phyloP scores from a whole-genome alignment of 2,797 vertebrate species.

The Bovichtus diacanthus region DNA sequence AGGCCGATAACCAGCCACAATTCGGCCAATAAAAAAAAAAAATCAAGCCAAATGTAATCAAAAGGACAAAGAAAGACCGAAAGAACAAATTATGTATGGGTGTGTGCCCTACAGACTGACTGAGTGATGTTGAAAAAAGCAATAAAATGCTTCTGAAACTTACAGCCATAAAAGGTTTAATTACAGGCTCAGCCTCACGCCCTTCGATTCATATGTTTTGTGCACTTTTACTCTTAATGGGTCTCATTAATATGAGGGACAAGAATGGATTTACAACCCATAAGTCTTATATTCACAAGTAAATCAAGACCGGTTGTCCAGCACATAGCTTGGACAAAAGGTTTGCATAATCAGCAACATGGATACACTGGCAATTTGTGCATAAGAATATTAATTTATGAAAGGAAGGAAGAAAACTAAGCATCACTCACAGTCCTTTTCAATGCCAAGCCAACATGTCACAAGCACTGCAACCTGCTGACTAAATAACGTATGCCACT shows the following conservation, averaged over 20 bases:
- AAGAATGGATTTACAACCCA: conserved; percentile 8
- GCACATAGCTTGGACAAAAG: background rate
- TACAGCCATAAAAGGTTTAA: conserved; percentile 52
- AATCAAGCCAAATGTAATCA: background rate
- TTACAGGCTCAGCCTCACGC: conserved; percentile 10
- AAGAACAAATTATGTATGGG: background rate
- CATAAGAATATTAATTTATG: background rate
- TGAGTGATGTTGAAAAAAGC: conserved; percentile 29
- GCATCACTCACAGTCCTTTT: background rate
- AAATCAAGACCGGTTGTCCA: background rate
- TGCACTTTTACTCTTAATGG: conserved; percentile 10
- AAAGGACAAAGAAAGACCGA: background rate
- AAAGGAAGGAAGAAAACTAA: background rate
- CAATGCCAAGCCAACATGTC: conserved; percentile 8
- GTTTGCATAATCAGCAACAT: background rate
- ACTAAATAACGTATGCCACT: background rate
- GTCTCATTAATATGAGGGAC: conserved; percentile 1
- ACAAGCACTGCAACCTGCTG: conserved; percentile 16
- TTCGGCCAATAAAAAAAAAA: background rate
- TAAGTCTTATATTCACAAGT: background rate
- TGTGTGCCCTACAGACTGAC: conserved; percentile 3
- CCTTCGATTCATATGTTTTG: conserved; percentile 19
- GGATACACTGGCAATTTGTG: background rate
- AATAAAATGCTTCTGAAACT: conserved; percentile 32
- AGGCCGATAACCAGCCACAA: background rate